Percentiles rank a stretch among this genome's conserved stretches.
Conservation (phyloP, 2,797 vertebrate species). For the Lepidocolaptes lacrymiger region DNA sequence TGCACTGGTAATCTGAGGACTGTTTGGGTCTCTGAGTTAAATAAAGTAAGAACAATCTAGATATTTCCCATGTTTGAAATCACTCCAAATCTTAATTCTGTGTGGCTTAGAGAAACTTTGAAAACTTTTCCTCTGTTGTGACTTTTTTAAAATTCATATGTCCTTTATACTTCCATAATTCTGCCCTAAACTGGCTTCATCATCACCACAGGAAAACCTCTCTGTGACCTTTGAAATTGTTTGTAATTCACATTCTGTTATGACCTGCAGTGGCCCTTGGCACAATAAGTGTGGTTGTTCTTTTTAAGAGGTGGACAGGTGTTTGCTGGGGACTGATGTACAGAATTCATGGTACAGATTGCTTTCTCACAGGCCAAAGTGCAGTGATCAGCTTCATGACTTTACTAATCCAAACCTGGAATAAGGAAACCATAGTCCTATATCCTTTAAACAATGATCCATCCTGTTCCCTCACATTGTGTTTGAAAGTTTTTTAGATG, state of each 20-base stretch:
- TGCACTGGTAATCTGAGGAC: neutral
- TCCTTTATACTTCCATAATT: neutral
- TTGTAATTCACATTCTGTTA: neutral
- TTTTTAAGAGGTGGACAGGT: neutral
- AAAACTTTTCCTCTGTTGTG: neutral
- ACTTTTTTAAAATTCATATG: neutral
- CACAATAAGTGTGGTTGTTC: neutral
- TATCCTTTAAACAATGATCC: neutral
- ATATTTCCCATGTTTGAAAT: neutral
- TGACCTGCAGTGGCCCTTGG: neutral
- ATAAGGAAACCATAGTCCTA: neutral
- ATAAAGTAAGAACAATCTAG: neutral
- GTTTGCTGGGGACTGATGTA: neutral
- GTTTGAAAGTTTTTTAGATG: neutral
- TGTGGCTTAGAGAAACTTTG: neutral
- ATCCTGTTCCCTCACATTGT: neutral
- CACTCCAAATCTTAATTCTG: neutral
- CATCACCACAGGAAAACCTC: rapidly evolving
- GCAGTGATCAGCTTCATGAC: neutral
- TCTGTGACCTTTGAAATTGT: neutral
- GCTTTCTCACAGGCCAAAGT: neutral
- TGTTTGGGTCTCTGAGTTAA: neutral
- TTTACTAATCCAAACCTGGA: neutral
- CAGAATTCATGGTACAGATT: neutral
- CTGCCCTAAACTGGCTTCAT: neutral